Conservation (phyloP, 2,888 invertebrate genomes). For the Leptarthrus brevirostris region DNA sequence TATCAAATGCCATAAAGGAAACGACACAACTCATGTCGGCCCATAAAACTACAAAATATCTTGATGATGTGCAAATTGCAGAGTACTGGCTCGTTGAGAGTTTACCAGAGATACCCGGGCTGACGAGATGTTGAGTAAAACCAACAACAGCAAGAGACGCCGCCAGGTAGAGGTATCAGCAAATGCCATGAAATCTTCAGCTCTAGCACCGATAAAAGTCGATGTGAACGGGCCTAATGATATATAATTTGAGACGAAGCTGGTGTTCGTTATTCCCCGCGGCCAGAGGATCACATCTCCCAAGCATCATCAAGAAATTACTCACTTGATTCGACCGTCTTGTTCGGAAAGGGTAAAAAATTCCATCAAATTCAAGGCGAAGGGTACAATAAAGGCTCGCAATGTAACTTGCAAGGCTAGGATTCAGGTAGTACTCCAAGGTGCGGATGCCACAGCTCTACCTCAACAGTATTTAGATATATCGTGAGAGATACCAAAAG, state of each 20-base stretch:
- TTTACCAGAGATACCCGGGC: slow-evolving; percentile 4
- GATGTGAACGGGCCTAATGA: slow-evolving; percentile 37
- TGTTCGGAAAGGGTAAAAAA: slow-evolving; percentile 5
- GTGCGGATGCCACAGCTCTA: not conserved
- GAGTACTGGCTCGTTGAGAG: slow-evolving; percentile 33
- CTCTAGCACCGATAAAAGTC: slow-evolving; percentile 27
- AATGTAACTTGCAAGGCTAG: no score
- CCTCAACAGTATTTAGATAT: slow-evolving; percentile 4
- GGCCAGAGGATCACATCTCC: slow-evolving; percentile 11
- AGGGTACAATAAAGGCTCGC: slow-evolving; percentile 10
- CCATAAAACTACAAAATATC: slow-evolving; percentile 49
- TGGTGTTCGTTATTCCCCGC: slow-evolving; percentile 44
- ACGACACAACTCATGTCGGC: slow-evolving; percentile 33
- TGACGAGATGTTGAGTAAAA: slow-evolving; percentile 32
- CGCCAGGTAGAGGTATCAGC: not conserved
- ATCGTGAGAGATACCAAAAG: slow-evolving; percentile 8
- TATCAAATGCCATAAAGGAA: slow-evolving; percentile 31
- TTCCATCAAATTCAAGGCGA: slow-evolving; percentile 22
- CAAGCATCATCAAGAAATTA: slow-evolving; percentile 22
- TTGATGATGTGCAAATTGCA: slow-evolving; percentile 50
- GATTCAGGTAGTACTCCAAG: not conserved
- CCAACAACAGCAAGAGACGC: slow-evolving; percentile 16
- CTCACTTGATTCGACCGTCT: slow-evolving; percentile 37
- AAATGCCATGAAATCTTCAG: not conserved
- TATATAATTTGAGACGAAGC: slow-evolving; percentile 43